These are phyloP conservation scores for Porites divaricata DNA, from an alignment of 92 coral and sea anemone species.

Conservation along the genomic window DNA sequence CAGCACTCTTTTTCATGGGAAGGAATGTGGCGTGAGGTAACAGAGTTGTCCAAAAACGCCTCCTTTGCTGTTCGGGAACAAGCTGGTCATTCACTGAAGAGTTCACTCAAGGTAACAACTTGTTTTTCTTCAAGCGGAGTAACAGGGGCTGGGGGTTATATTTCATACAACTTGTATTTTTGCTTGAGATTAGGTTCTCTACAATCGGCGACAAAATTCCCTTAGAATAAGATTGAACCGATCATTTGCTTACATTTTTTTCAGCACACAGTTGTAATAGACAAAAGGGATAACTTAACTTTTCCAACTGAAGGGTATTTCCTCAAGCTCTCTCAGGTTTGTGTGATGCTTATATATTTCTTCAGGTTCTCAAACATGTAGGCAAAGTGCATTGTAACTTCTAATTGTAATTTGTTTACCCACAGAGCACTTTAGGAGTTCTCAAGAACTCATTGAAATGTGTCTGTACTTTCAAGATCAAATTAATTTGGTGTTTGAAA, in stretches of 20 bases:
- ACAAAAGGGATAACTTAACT: slow-evolving; percentile 71
- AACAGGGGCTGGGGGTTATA: background rate
- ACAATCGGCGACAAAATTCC: background rate
- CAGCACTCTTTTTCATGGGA: slow-evolving; percentile 91
- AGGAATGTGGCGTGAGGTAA: slow-evolving; percentile 91
- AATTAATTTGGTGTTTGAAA: no score
- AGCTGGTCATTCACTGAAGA: slow-evolving; percentile 94
- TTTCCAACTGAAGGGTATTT: slow-evolving; percentile 87
- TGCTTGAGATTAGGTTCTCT: background rate
- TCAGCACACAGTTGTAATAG: slow-evolving; percentile 81
- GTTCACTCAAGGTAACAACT: slow-evolving; percentile 71
- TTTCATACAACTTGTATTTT: background rate
- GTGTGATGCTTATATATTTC: background rate
- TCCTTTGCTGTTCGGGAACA: slow-evolving; percentile 91
- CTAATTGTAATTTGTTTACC: no score
- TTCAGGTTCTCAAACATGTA: background rate
- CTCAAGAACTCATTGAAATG: no score
- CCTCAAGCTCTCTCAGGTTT: slow-evolving; percentile 84
- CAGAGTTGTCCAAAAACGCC: slow-evolving; percentile 74
- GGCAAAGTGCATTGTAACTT: no score
- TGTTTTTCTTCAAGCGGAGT: background rate
- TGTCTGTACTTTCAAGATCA: no score
- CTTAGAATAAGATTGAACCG: background rate
- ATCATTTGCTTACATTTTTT: background rate
- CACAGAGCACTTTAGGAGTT: no score